phyloP scores from a whole-genome alignment of 2,113 vertebrate species.

The Sisor rabdophorus region DNA sequence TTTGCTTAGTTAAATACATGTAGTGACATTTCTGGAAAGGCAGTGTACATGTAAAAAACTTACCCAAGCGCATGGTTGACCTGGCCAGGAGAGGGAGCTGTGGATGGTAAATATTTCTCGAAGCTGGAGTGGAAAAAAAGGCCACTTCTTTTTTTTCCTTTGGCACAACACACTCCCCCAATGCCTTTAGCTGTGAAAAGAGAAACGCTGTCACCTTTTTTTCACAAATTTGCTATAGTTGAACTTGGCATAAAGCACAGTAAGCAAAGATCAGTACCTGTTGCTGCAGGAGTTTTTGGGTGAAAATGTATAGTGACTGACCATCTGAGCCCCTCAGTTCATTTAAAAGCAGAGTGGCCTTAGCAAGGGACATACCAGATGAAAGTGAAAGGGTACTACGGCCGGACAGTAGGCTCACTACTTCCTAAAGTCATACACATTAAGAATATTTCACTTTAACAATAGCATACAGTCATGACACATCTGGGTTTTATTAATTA shows the following conservation, averaged over 20 bases:
- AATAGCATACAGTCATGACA: not conserved
- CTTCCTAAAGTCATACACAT: slow-evolving; percentile 57
- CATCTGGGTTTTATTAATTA: not conserved
- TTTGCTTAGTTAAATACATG: no score
- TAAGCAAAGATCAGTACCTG: slow-evolving; percentile 56
- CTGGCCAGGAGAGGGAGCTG: slow-evolving; percentile 76
- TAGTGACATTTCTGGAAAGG: no score
- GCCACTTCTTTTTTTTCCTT: slow-evolving; percentile 59
- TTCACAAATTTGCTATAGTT: not conserved
- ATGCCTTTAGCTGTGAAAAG: slow-evolving; percentile 68
- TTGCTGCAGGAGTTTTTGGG: slow-evolving; percentile 62
- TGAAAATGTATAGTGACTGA: slow-evolving; percentile 52
- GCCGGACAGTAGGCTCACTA: slow-evolving; percentile 62
- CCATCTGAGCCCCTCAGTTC: slow-evolving; percentile 54
- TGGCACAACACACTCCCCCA: slow-evolving; percentile 69
- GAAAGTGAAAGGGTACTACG: slow-evolving; percentile 49
- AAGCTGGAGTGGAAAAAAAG: slow-evolving; percentile 56
- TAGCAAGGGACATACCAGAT: slow-evolving; percentile 59
- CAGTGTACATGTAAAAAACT: not conserved
- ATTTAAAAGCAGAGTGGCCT: slow-evolving; percentile 60
- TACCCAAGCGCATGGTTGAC: slow-evolving; percentile 80
- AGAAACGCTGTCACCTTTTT: not conserved
- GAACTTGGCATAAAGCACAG: not conserved
- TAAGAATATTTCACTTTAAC: not conserved
- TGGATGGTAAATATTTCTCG: slow-evolving; percentile 82